phyloP scores from a whole-genome alignment of 53 echinoderm and acorn worm genomes.

The Echinarachnius parma region DNA sequence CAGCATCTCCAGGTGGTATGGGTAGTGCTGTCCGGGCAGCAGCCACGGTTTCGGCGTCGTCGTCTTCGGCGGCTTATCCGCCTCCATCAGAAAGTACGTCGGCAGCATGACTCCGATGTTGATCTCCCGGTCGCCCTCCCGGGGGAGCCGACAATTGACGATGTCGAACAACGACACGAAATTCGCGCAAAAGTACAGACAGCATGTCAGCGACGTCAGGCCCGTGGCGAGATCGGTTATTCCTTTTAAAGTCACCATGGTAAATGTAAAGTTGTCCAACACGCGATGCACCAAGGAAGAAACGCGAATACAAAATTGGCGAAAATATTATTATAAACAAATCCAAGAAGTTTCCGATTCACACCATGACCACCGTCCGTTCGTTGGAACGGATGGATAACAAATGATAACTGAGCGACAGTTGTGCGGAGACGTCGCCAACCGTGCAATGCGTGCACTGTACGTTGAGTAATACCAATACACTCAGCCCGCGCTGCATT shows the following conservation, averaged over 20 bases:
- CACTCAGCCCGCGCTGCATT: no score
- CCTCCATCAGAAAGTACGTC: conserved; percentile 2
- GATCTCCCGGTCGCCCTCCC: background rate
- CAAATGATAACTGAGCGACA: conserved; percentile 16
- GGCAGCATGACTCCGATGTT: conserved; percentile 30
- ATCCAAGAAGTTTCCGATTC: no score
- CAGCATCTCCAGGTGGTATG: conserved; percentile 50
- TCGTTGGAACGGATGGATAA: conserved; percentile 4
- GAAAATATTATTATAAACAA: no score
- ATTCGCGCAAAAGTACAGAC: conserved; percentile 15
- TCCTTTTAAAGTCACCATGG: conserved; percentile 26
- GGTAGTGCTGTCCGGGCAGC: conserved; percentile 15
- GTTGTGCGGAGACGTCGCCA: conserved; percentile 29
- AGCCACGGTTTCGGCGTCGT: background rate
- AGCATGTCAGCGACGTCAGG: background rate
- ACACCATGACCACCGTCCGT: conserved; percentile 23
- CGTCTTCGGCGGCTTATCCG: background rate
- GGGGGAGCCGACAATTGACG: background rate
- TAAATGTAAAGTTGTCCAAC: conserved; percentile 3
- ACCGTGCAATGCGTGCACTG: background rate
- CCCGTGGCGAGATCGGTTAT: background rate
- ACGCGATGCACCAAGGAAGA: conserved; percentile 2
- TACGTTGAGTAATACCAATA: conserved; percentile 1
- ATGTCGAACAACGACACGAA: conserved; percentile 7
- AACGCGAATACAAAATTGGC: no score